These are phyloP conservation scores for Galendromus occidentalis DNA, from an alignment of 1,140 invertebrate genomes.

Conservation along the genomic window DNA sequence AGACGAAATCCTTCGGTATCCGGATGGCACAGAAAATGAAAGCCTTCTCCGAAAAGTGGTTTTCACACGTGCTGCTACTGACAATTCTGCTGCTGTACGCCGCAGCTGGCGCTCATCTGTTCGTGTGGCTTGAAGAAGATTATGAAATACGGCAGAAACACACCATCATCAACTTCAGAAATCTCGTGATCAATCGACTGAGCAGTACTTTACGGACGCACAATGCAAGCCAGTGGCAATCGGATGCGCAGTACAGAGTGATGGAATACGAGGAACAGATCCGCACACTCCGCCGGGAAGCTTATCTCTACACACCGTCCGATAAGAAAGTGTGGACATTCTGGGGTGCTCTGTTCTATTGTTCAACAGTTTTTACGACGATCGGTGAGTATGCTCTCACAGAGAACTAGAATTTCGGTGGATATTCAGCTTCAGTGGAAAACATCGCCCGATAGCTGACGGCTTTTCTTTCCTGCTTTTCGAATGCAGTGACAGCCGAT, in stretches of 20 bases:
- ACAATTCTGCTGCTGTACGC: constrained; percentile 52
- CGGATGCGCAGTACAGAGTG: constrained; percentile 50
- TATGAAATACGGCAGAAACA: constrained; percentile 17
- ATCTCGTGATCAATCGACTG: constrained; percentile 13
- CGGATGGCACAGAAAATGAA: constrained; percentile 26
- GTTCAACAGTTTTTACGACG: constrained; percentile 71
- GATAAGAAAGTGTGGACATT: constrained; percentile 71
- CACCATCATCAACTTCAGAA: constrained; percentile 13
- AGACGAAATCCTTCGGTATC: constrained; percentile 19
- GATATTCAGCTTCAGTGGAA: no score
- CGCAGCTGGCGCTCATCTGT: constrained; percentile 50
- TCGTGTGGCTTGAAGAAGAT: constrained; percentile 43
- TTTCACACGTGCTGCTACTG: constrained; percentile 64
- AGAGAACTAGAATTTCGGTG: no score
- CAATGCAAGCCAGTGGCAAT: constrained; percentile 67
- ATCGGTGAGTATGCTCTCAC: constrained; percentile 49
- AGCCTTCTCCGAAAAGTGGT: constrained; percentile 55
- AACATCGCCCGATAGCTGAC: no score
- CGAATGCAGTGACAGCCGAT: no score
- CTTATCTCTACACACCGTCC: constrained; percentile 50
- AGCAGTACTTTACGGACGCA: not conserved
- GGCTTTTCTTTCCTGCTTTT: no score
- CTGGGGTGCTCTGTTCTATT: constrained; percentile 74
- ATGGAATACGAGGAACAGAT: constrained; percentile 68
- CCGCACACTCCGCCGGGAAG: constrained; percentile 52